Percentiles rank a stretch among this genome's conserved stretches.
These are phyloP conservation scores for Neodiprion pinetum DNA, from an alignment of 1,140 invertebrate species.

Conservation along the genomic window DNA sequence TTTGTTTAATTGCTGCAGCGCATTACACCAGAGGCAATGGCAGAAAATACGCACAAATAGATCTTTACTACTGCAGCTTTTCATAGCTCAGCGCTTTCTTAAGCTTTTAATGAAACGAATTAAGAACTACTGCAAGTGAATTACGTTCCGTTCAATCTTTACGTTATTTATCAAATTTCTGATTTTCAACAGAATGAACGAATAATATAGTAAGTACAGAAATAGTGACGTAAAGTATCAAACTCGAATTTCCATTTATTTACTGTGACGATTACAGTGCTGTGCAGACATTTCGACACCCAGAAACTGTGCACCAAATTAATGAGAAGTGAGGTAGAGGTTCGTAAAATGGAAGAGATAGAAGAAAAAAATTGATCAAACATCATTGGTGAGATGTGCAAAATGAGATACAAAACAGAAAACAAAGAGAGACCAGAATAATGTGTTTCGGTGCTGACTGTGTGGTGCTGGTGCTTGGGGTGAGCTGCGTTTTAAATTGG, in stretches of 20 bases:
- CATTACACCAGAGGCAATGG: background rate
- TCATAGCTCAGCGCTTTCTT: background rate
- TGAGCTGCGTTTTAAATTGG: too few relatives aligned
- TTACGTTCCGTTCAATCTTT: background rate
- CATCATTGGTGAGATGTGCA: conserved; percentile 1
- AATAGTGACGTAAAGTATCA: too few relatives aligned
- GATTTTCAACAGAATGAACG: too few relatives aligned
- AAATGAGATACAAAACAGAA: background rate
- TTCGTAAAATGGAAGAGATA: background rate
- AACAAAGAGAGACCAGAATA: background rate
- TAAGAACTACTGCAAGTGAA: background rate
- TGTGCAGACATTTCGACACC: conserved; percentile 52
- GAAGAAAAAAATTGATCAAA: too few relatives aligned
- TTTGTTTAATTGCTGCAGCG: background rate
- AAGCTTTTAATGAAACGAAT: background rate
- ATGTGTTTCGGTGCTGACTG: background rate
- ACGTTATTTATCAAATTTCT: background rate
- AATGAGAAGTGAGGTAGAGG: background rate
- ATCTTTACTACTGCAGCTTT: background rate
- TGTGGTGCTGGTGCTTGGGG: background rate
- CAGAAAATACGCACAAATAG: background rate
- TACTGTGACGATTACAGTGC: conserved; percentile 41
- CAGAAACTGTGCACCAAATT: conserved; percentile 16
- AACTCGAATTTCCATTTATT: background rate
- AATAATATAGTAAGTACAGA: too few relatives aligned